phyloP scores from a whole-genome alignment of 2,797 vertebrate genomes.

The Sandelia bainsii region DNA sequence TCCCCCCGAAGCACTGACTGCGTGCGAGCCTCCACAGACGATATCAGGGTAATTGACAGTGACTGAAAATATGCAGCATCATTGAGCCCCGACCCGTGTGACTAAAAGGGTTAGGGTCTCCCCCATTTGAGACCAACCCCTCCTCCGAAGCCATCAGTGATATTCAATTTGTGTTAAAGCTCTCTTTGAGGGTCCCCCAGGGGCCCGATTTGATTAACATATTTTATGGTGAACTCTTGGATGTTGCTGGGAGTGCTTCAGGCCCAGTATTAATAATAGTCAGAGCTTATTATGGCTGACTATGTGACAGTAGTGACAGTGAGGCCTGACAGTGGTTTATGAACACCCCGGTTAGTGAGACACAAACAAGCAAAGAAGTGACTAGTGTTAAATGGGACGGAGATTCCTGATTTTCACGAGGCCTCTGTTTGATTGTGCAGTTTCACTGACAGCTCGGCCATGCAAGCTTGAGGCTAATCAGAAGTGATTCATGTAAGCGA shows the following conservation, averaged over 20 bases:
- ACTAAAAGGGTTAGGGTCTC: conserved; percentile 86
- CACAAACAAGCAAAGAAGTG: conserved; percentile 52
- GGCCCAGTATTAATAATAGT: conserved; percentile 82
- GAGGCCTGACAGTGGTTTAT: conserved; percentile 63
- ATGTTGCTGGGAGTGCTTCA: conserved; percentile 67
- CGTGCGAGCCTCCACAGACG: conserved; percentile 80
- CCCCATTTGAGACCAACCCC: conserved; percentile 76
- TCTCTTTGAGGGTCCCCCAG: conserved; percentile 79
- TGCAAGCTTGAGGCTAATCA: conserved; percentile 82
- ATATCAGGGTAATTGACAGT: conserved; percentile 87
- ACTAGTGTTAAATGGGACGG: conserved; percentile 57
- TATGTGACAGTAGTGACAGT: conserved; percentile 71
- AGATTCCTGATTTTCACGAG: conserved; percentile 64
- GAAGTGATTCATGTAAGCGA: conserved; percentile 81
- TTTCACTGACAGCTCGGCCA: conserved; percentile 61
- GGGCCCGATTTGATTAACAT: conserved; percentile 83
- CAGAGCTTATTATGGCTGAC: conserved; percentile 74
- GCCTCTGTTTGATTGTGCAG: conserved; percentile 55
- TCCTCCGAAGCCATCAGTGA: conserved; percentile 82
- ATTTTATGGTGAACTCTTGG: conserved; percentile 78
- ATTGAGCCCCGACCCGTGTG: conserved; percentile 84
- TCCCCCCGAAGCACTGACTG: conserved; percentile 60
- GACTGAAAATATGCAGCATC: conserved; percentile 88
- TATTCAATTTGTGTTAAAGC: conserved; percentile 85
- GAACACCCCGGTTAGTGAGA: conserved; percentile 53